phyloP scores from a whole-genome alignment of 2,113 vertebrate species.

The Gavia stellata region DNA sequence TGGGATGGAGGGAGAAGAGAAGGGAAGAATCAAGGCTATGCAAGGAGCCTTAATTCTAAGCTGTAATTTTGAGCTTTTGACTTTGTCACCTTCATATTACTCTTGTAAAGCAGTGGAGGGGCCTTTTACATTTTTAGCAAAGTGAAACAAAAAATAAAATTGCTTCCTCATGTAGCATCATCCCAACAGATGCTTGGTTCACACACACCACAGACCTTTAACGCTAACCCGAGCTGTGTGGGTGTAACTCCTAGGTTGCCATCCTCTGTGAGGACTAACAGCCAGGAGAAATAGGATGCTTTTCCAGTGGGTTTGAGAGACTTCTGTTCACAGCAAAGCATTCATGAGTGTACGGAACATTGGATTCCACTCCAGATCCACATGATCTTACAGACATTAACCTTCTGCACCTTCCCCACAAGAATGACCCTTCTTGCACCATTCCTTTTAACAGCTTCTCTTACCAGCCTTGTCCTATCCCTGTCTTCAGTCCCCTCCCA shows the following conservation, averaged over 20 bases:
- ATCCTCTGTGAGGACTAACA: background rate
- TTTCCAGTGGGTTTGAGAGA: background rate
- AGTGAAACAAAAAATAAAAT: background rate
- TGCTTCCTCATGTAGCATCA: background rate
- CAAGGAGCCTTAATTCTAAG: background rate
- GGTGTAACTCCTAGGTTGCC: background rate
- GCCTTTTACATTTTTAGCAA: background rate
- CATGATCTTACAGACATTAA: background rate
- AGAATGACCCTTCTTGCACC: background rate
- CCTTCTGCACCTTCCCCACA: background rate
- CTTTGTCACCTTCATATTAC: background rate
- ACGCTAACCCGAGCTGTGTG: rapidly evolving
- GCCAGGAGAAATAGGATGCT: background rate
- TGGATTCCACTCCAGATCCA: background rate
- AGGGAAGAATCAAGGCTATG: background rate
- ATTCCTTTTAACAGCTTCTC: background rate
- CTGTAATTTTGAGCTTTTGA: background rate
- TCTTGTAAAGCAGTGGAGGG: background rate
- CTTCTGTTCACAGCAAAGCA: background rate
- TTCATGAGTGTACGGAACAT: background rate
- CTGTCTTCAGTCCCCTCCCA: background rate
- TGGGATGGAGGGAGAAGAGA: rapidly evolving
- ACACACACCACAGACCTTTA: background rate
- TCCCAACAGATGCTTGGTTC: background rate
- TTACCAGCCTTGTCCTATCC: background rate